Conservation (phyloP, 2,888 invertebrate genomes). For the Pheosia tremula region DNA sequence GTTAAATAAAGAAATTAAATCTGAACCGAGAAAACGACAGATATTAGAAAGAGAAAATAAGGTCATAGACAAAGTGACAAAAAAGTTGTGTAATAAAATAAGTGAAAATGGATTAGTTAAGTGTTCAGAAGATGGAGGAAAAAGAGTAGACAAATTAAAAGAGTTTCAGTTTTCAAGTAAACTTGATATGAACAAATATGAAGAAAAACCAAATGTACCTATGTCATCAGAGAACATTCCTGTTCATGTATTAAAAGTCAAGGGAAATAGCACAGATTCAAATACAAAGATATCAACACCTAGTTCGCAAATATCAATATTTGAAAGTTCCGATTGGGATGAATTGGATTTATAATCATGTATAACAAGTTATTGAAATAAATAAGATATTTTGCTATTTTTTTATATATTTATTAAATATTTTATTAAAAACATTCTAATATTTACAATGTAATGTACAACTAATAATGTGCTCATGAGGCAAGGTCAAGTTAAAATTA, state of each 20-base stretch:
- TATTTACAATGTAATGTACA: not conserved
- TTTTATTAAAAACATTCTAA: not conserved
- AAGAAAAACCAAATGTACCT: conserved; percentile 41
- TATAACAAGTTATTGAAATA: conserved; percentile 8
- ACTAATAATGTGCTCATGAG: too few relatives aligned
- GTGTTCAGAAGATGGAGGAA: not conserved
- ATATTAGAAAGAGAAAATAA: conserved; percentile 10
- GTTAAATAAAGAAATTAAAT: conserved; percentile 14
- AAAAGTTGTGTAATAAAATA: conserved; percentile 14
- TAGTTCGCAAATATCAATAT: conserved; percentile 76
- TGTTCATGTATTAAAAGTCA: conserved; percentile 38
- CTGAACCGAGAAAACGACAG: conserved; percentile 15
- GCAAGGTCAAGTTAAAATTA: too few relatives aligned
- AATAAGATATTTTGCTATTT: conserved; percentile 3
- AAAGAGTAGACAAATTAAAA: conserved; percentile 58
- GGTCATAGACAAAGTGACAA: conserved; percentile 22
- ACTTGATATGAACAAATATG: conserved; percentile 63
- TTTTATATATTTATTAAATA: too few relatives aligned
- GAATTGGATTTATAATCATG: conserved; percentile 75
- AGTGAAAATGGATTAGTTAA: not conserved
- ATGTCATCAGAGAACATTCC: conserved; percentile 24
- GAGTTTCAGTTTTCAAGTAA: conserved; percentile 65
- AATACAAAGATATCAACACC: conserved; percentile 36
- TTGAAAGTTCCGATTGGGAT: conserved; percentile 81
- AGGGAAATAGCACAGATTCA: conserved; percentile 35